Percentiles rank a stretch among this genome's conserved stretches.
phyloP scores from a whole-genome alignment of 2,113 vertebrate genomes.

The Cinclus mexicanus region DNA sequence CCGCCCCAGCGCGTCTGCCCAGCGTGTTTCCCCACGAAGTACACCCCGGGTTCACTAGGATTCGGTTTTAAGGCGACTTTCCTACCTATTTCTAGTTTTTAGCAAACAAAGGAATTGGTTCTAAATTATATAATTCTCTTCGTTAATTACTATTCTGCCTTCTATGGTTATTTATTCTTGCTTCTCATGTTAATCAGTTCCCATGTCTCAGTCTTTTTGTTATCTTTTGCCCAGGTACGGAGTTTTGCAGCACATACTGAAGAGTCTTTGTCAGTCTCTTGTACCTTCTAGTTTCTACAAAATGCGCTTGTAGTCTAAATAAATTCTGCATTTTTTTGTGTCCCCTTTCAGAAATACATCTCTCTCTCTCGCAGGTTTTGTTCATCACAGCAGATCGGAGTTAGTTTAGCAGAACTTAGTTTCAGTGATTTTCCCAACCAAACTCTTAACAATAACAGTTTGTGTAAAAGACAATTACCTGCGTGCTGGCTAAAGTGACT shows the following conservation, averaged over 20 bases:
- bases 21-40: rapidly evolving
- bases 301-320: neutral
- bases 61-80: neutral
- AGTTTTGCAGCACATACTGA: neutral
- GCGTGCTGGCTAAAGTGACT: neutral
- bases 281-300: neutral
- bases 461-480: neutral
- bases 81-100: neutral
- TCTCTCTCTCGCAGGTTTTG: neutral
- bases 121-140: neutral
- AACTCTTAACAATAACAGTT: neutral
- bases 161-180: neutral
- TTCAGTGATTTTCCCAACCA: neutral
- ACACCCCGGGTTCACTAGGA: rapidly evolving
- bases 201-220: neutral
- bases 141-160: neutral
- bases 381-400: neutral
- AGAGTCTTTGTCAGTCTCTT: neutral
- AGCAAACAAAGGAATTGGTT: neutral
- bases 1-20: rapidly evolving
- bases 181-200: neutral
- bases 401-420: neutral
- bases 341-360: neutral
- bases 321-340: neutral
- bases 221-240: neutral